Base-by-base conservation (phyloP, 2,797 vertebrate species). In the Spheniscus humboldti region DNA sequence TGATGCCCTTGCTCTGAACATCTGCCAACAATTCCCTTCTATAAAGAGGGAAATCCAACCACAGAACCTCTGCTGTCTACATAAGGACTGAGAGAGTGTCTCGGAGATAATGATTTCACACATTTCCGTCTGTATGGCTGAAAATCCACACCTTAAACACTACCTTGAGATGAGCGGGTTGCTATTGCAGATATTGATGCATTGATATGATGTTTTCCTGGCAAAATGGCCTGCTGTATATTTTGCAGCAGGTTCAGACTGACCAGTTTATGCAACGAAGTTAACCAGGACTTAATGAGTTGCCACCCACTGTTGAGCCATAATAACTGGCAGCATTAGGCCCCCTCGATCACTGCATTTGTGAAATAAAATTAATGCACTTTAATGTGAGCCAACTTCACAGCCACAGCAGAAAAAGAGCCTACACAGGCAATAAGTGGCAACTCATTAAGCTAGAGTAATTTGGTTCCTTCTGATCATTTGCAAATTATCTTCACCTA, bases 391-490 rank as follows among this genome's bases (percentile, higher is more conserved):
- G 81, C 63, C 60, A 96, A 27, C 78, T 74, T 94, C 85, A 94
- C 53, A 83, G 87, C 35, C 13, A 0, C 91, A 94, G 92, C 89
- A 96, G 68, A 94, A 94, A 89, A 96, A 94, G 37, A 96, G 92
- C 92, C 89, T 95, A 91, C 91, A 88, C 75, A 90, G 79, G 95
- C 94, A 96, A 9, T 94, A 97, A 92, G 55, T 83, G 74, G 90
- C 81, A 94, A 96, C 52, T 95, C 87, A 94, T 97, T 96, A 92
- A 95, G 84, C 71, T 77, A 53, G 53, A 91, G 85, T 77, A 94
- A 96, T 96, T 95, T 94, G 64, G 72, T 95, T 86, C 75, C 92
- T 91, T 88, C 94, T 82, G 64, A 96, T 91, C 30, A 92, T 94
- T 95, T 94, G 60, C 89, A 96, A 95, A 93, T 95, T 92, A 89